Base-by-base conservation (phyloP, 1,140 invertebrate species). In the Zophobas atratus region DNA sequence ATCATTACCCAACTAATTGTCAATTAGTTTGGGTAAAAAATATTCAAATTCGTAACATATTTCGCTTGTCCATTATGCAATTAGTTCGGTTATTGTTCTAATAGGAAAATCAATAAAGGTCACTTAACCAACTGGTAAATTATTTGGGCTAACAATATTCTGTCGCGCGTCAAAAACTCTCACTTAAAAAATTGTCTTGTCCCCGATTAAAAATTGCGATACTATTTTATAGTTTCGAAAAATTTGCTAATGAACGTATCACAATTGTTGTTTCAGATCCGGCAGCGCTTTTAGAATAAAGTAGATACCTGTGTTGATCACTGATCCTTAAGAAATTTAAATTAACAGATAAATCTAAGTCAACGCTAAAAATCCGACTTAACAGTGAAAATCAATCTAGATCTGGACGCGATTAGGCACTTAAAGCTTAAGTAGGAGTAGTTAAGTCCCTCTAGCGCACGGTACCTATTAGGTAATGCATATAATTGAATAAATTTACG, bases 61-160 rank as follows among this genome's bases (percentile, higher is more conserved):
- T 67, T 6, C 56, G n/a, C 49, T 51, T 51, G 4, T 51, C n/a
- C 57, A 39, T 63, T 67, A 67, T 43, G 60, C 60, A 67, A 67
- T 67, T 67, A 43, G 39, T 43, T 67, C 60, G 35, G 60, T 67
- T 67, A 67, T 67, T 67, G 60, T 67, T 67, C 60, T 67, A 67
- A 67, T 67, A 67, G 60, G 60, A 67, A 67, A 67, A 67, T 67
- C 6, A 43, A 67, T 67, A 67, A 67, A 67, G 60, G 60, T 67
- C 60, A 67, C 60, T 67, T 67, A 67, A 67, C 60, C 60, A 33
- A 67, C 60, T 67, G 60, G 60, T 67, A 67, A 43, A 67, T 67
- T 67, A 67, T 67, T 67, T 67, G 60, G 60, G 60, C 60, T 67
- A 67, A 67, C 60, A 67, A 67, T 67, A 67, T 67, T 67, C 60